phyloP scores from a whole-genome alignment of 1,140 invertebrate genomes.

The Neodiprion fabricii region DNA sequence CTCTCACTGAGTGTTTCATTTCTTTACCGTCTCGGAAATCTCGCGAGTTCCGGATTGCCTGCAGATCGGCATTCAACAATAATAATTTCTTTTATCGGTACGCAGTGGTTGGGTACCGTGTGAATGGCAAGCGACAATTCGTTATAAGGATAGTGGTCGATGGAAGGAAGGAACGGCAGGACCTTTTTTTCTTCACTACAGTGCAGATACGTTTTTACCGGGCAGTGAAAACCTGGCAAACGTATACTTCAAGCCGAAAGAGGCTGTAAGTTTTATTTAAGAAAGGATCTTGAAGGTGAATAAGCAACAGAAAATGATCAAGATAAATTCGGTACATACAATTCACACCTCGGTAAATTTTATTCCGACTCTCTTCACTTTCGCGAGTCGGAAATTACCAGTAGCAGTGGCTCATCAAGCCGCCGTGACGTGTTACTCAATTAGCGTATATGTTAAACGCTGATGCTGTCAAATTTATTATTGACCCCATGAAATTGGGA shows the following conservation, averaged over 20 bases:
- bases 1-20: not conserved
- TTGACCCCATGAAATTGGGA: too few species aligned
- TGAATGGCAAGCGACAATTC: slow-evolving; percentile 43
- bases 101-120: slow-evolving; percentile 52
- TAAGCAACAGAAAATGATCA: too few species aligned
- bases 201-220: slow-evolving; percentile 22
- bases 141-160: slow-evolving; percentile 5
- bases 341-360: too few species aligned
- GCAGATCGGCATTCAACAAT: not conserved
- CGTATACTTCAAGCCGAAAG: slow-evolving; percentile 41
- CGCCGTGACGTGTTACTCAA: too few species aligned
- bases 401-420: too few species aligned
- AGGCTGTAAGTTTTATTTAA: slow-evolving; percentile 32
- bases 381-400: too few species aligned
- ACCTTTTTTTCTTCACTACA: slow-evolving; percentile 34
- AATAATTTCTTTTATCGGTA: not conserved
- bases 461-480: too few species aligned
- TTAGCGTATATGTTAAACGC: too few species aligned
- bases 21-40: too few species aligned
- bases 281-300: not conserved
- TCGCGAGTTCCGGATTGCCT: too few species aligned
- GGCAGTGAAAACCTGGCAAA: slow-evolving; percentile 32
- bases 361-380: too few species aligned
- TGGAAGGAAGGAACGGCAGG: slow-evolving; percentile 28
- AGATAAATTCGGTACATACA: too few species aligned